Conservation (phyloP, 53 echinoderm and acorn worm genomes). For the Zoroaster sp. region DNA sequence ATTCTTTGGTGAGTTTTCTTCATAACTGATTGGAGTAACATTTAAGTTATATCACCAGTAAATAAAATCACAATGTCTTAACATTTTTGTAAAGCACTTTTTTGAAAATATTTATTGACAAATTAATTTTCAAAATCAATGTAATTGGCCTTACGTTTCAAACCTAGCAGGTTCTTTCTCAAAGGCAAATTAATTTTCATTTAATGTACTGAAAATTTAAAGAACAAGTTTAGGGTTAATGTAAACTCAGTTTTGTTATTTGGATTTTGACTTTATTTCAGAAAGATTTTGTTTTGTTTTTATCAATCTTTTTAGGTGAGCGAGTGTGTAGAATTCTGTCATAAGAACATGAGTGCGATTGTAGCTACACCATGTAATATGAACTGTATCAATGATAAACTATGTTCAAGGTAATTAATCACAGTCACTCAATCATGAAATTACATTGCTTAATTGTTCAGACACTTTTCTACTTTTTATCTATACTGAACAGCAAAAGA, state of each 20-base stretch:
- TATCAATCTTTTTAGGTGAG: slow-evolving; percentile 58
- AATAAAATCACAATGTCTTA: no score
- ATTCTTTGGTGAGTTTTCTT: slow-evolving; percentile 75
- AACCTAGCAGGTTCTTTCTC: no score
- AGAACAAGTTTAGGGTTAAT: no score
- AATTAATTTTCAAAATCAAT: no score
- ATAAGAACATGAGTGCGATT: slow-evolving; percentile 91
- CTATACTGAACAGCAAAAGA: no score
- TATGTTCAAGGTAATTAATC: slow-evolving; percentile 74
- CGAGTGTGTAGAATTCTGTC: slow-evolving; percentile 90
- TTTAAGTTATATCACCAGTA: no score
- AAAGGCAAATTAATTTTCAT: no score
- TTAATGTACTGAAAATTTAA: no score
- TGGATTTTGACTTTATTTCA: not conserved
- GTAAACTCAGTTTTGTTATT: not conserved
- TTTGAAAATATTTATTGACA: no score
- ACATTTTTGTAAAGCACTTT: no score
- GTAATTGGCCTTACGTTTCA: no score
- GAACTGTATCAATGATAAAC: slow-evolving; percentile 96
- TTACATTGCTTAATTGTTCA: not conserved
- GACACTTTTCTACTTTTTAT: not conserved
- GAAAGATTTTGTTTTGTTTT: not conserved
- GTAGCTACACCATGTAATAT: slow-evolving; percentile 96
- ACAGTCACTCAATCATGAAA: not conserved
- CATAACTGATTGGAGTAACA: no score